Percentiles rank a stretch among this genome's conserved stretches.
Conservation (phyloP, 2,888 invertebrate species). For the Caprella mutica region DNA sequence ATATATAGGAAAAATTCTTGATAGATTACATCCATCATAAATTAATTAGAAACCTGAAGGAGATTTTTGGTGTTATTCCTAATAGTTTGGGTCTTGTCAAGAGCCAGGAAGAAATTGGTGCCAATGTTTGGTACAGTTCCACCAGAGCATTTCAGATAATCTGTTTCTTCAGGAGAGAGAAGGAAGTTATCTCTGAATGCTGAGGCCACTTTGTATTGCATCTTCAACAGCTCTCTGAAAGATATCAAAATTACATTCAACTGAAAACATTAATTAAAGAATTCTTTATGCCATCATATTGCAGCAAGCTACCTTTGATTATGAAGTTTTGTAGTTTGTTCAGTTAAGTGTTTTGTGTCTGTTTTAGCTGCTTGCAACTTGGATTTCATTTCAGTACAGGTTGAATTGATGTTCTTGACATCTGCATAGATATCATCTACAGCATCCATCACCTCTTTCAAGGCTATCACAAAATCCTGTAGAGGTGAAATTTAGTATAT, state of each 20-base stretch:
- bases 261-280: neutral
- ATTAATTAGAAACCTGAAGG: too few relatives aligned
- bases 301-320: slow-evolving; percentile 27
- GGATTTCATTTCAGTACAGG: slow-evolving; percentile 77
- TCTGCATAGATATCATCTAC: slow-evolving; percentile 68
- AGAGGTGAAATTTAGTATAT: neutral
- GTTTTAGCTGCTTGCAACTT: slow-evolving; percentile 63
- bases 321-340: slow-evolving; percentile 55
- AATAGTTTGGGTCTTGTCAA: slow-evolving; percentile 60
- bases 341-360: slow-evolving; percentile 74
- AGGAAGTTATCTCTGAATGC: slow-evolving; percentile 64
- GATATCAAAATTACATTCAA: slow-evolving; percentile 40
- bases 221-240: slow-evolving; percentile 23
- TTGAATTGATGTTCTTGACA: slow-evolving; percentile 64
- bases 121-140: slow-evolving; percentile 43
- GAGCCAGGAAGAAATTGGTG: slow-evolving; percentile 61
- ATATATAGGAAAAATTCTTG: too few relatives aligned
- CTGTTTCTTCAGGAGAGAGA: slow-evolving; percentile 63
- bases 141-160: slow-evolving; percentile 52
- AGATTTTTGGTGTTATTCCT: slow-evolving; percentile 71
- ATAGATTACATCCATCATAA: too few relatives aligned
- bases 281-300: slow-evolving; percentile 13
- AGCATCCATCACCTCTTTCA: slow-evolving; percentile 61
- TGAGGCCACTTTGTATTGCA: slow-evolving; percentile 45
- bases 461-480: slow-evolving; percentile 44